A percentile compares a stretch with the other conserved stretches of the same genome.
Conservation (phyloP, 1,140 invertebrate genomes). For the Diploscapter pachys region DNA sequence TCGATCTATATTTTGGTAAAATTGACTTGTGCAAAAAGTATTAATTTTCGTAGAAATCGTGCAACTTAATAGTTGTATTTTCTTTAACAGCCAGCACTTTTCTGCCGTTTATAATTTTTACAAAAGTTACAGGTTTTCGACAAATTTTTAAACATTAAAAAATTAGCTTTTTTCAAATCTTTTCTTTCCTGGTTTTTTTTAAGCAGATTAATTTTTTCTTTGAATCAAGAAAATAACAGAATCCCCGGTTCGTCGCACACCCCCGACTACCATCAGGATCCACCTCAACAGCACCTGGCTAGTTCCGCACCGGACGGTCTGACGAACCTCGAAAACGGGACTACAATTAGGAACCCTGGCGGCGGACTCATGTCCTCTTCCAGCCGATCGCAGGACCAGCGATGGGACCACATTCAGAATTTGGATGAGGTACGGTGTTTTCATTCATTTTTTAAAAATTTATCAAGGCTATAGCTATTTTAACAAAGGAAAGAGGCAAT, state of each 20-base stretch:
- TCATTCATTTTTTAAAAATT: too few relatives aligned
- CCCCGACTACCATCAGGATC: constrained; percentile 4
- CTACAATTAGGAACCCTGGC: too few relatives aligned
- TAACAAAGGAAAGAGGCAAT: too few relatives aligned
- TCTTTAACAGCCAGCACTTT: too few relatives aligned
- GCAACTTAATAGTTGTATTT: too few relatives aligned
- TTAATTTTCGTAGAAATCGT: too few relatives aligned
- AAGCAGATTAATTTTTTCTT: neutral
- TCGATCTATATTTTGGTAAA: neutral
- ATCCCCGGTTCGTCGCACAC: neutral
- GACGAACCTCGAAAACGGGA: neutral
- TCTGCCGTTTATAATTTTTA: too few relatives aligned
- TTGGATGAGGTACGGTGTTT: constrained; percentile 70
- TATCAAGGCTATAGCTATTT: too few relatives aligned
- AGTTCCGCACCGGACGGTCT: constrained; percentile 7
- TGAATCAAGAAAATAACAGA: neutral
- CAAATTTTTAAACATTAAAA: too few relatives aligned
- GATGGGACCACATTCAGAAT: constrained; percentile 94
- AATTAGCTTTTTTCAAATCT: too few relatives aligned
- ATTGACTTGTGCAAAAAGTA: neutral
- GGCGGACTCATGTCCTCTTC: constrained; percentile 12
- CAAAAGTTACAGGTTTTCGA: too few relatives aligned
- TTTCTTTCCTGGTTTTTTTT: neutral
- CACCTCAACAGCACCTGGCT: constrained; percentile 11
- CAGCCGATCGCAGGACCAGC: constrained; percentile 39